Evolutionary conservation across 2,113 vertebrate genomes (phyloP).

Genomic region (Salvator merianae): DNA sequence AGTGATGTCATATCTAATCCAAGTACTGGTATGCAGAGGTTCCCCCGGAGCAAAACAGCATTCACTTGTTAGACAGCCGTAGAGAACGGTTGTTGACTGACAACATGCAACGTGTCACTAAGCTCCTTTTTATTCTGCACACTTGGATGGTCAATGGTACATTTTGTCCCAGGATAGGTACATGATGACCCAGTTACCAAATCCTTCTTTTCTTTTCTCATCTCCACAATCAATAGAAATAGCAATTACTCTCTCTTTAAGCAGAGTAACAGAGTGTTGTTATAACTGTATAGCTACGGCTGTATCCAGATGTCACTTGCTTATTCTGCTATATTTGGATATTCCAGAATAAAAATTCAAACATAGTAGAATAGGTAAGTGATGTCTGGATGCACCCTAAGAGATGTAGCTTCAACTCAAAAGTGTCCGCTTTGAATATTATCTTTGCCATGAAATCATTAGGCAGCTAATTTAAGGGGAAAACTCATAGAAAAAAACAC

Average conservation of each 20-base stretch:
- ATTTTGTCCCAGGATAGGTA: conserved; percentile 28
- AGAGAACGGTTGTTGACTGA: conserved; percentile 33
- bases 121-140: conserved; percentile 45
- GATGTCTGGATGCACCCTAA: no score
- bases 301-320: no score
- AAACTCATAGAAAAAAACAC: no score
- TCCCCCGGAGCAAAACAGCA: conserved; percentile 42
- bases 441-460: not conserved
- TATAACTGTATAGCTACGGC: not conserved
- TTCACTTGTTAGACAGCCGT: conserved; percentile 24
- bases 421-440: not conserved
- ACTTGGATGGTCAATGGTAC: conserved; percentile 19
- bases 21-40: not conserved
- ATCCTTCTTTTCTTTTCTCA: conserved; percentile 35
- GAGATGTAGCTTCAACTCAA: not conserved
- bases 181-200: conserved; percentile 12
- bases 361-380: no score
- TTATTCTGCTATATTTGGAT: no score
- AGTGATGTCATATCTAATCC: conserved; percentile 25
- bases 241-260: not conserved
- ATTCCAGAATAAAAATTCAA: no score
- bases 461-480: not conserved
- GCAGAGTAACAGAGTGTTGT: not conserved
- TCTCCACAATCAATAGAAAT: not conserved
- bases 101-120: conserved; percentile 50